These are phyloP conservation scores for Dicentrarchus labrax DNA, from an alignment of 2,113 vertebrate genomes.

Conservation along the genomic window DNA sequence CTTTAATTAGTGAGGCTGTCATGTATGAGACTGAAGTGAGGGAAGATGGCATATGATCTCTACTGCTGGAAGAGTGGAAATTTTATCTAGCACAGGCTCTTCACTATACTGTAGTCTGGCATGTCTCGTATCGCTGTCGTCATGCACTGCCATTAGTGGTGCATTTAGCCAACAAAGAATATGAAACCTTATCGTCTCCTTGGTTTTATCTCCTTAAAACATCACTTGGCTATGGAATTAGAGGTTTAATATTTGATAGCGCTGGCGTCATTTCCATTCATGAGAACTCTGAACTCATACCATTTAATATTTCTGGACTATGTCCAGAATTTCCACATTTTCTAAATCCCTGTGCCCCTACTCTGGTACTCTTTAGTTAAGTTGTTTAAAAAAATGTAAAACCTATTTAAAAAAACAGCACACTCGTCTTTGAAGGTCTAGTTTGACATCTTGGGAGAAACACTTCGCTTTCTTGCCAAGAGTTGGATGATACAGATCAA, in stretches of 20 bases:
- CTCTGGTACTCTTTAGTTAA: not conserved
- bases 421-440: not conserved
- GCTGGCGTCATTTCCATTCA: constrained; percentile 35
- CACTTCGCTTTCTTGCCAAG: not conserved
- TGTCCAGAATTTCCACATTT: constrained; percentile 34
- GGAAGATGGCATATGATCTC: constrained; percentile 4
- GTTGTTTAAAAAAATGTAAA: not conserved
- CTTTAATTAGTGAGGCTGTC: constrained; percentile 62
- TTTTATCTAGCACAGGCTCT: constrained; percentile 43
- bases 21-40: constrained; percentile 34
- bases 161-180: constrained; percentile 80
- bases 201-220: constrained; percentile 65
- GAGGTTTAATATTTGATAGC: constrained; percentile 71
- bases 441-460: not conserved
- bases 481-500: not conserved
- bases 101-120: constrained; percentile 62
- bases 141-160: constrained; percentile 38
- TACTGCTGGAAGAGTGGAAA: constrained; percentile 38
- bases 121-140: constrained; percentile 41
- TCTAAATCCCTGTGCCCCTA: not conserved
- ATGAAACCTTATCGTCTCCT: constrained; percentile 79
- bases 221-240: constrained; percentile 69
- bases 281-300: constrained; percentile 45
- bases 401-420: not conserved
- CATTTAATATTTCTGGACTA: constrained; percentile 24